Evolutionary conservation across 2,797 vertebrate species (phyloP), one percentile per base, ranked within the genome.

Genomic region (Strix occidentalis): DNA sequence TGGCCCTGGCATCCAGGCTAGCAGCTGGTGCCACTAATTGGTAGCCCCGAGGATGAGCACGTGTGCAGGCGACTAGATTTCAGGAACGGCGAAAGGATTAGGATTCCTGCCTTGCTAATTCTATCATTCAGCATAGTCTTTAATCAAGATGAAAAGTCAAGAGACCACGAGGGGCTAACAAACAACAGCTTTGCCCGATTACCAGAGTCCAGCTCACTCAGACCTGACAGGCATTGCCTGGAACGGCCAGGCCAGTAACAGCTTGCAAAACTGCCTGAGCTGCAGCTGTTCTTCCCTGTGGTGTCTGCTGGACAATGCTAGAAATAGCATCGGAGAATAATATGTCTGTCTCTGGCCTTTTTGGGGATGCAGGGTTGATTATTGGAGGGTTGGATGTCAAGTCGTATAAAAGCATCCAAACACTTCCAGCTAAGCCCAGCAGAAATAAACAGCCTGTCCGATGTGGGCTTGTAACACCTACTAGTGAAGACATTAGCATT

Each of bases 21-120:
- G 96, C 97, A 97, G 97, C 97, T 97, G 97, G 97, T 97, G 95
- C 88, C 96, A 95, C 96, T 97, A 97, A 97, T 97, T 97, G 96
- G 89, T 97, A 97, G 96, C 96, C 97, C 89, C 0, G 11, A 96
- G 97, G 95, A 96, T 11, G 78, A 81, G 63, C 84, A 82, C 5
- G 20, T 75, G 70, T 54, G 35, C 84, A 95, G 94, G 72, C 16
- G 3, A 76, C 86, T 68, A 84, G 86, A 65, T 81, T 96, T 88
- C 87, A 37, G 92, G 92, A 93, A 63, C 16, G 18, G 90, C 1
- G 3, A 60, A 45, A 57, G 90, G 89, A 89, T 94, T 74, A 79
- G 91, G 85, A 81, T 54, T 65, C 87, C 90, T 96, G 96, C 84
- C 89, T 95, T 80, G 94, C 79, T 95, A 79, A 95, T 96, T 87